Base-by-base conservation (phyloP, 2,888 invertebrate genomes). In the Euclidia mi region DNA sequence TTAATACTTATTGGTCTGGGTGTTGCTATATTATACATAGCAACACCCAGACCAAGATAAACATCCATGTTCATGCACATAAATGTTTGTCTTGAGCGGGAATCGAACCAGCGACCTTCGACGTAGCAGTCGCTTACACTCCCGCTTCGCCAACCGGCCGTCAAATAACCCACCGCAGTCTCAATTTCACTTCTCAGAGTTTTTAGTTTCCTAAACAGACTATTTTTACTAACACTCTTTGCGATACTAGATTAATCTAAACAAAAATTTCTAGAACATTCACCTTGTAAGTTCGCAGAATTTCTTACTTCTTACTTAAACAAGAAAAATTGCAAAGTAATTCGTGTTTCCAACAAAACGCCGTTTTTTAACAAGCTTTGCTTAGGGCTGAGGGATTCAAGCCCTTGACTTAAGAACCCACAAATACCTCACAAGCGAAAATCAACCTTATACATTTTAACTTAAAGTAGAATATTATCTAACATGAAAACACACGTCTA, bases 351-450 rank as follows among this genome's bases (percentile, higher is more conserved):
- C 48, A 59, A 73, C 77, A 76, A 73, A 74, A 76, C 46, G 74
- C 53, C 64, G 46, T 70, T 76, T 73, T 73, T 73, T 76, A 74
- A 74, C 73, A 74, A 74, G 71, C 66, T 70, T 76, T 65, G 40
- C 66, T 57, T 63, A 66, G 60, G 50, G 53, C 41, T 40, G 47
- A 48, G 56, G 57, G 63, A 63, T 60, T 56, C 61, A 56, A 66
- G 56, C 59, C 46, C 74, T 73, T 66, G 63, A 73, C 77, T 43
- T 66, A 57, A 69, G 66, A 56, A 53, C 56, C 45, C 28, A 28
- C n/a, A 34, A 3, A 17, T 20, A 2, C 10, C 4, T 20, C 3
- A 7, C 45, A 47, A 38, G 0, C 2, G 1, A 68, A 60, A 59
- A 51, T 1, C n/a, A 9, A 57, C 46, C 14, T 2, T 43, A 28